Evolutionary conservation across 2,797 vertebrate genomes (phyloP).

Genomic region (Nannoperca obscura): DNA sequence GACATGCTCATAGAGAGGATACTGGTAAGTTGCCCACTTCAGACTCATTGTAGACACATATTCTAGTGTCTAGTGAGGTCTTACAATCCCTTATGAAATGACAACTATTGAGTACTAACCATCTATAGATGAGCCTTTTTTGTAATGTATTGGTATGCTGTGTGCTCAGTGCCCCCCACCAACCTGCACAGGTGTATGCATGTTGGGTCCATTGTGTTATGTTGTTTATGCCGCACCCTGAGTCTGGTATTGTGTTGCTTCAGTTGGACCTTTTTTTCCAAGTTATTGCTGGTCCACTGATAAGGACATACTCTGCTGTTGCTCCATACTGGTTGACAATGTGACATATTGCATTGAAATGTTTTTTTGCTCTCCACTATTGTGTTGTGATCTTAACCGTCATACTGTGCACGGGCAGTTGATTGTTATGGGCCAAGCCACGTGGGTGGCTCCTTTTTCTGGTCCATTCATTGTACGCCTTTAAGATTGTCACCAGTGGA

Average conservation of each 20-base stretch:
- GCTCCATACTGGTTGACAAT: not conserved
- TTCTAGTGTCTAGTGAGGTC: not conserved
- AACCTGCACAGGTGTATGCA: not conserved
- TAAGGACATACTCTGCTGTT: not conserved
- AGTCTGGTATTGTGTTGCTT: not conserved
- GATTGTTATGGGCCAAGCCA: not conserved
- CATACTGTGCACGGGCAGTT: not conserved
- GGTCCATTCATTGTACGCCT: not conserved
- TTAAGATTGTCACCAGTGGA: not conserved
- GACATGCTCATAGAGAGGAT: conserved; percentile 99
- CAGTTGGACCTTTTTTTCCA: not conserved
- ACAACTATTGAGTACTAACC: not conserved
- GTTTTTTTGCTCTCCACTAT: not conserved
- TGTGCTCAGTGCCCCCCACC: not conserved
- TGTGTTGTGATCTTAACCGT: conserved; percentile 1
- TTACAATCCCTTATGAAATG: not conserved
- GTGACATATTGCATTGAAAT: not conserved
- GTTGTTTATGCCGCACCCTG: not conserved
- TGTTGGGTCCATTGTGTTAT: not conserved
- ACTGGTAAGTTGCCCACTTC: conserved; percentile 85
- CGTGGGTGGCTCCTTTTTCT: not conserved
- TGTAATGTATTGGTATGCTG: not conserved
- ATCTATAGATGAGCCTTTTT: not conserved
- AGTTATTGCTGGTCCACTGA: not conserved
- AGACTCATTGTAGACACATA: not conserved